These are phyloP conservation scores for Leucozona laternaria DNA, from an alignment of 2,888 invertebrate species.

Conservation along the genomic window DNA sequence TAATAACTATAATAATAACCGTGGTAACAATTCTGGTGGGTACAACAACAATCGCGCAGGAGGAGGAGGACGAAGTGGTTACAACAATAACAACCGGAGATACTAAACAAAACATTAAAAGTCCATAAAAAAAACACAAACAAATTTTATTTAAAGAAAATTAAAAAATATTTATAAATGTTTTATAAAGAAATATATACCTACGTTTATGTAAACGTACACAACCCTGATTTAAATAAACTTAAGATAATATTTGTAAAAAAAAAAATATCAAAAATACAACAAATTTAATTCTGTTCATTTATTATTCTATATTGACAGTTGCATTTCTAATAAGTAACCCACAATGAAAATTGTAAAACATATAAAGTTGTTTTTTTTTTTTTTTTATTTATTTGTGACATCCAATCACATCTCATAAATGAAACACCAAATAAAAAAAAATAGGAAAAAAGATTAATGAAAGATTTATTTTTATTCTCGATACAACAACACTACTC, in stretches of 20 bases:
- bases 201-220: neutral
- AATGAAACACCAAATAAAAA: constrained; percentile 13
- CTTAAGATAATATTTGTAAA: constrained; percentile 8
- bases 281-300: neutral
- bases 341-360: neutral
- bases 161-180: neutral
- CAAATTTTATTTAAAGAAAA: neutral
- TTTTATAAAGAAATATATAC: neutral
- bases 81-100: constrained; percentile 62
- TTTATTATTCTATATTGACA: neutral
- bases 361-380: neutral
- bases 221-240: neutral
- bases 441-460: neutral
- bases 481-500: no score
- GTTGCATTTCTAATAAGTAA: constrained; percentile 9
- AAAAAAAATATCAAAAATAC: constrained; percentile 2
- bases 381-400: neutral
- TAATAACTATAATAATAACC: constrained; percentile 36
- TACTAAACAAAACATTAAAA: constrained; percentile 43
- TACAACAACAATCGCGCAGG: constrained; percentile 28
- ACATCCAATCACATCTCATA: neutral
- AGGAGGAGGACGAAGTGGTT: constrained; percentile 48
- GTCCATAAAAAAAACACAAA: neutral
- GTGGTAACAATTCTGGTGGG: constrained; percentile 32
- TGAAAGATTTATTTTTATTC: neutral